A percentile compares a stretch with the other conserved stretches of the same genome.
These are phyloP conservation scores for Drosophila barbarae DNA, from an alignment of 2,888 invertebrate species.

Conservation along the genomic window DNA sequence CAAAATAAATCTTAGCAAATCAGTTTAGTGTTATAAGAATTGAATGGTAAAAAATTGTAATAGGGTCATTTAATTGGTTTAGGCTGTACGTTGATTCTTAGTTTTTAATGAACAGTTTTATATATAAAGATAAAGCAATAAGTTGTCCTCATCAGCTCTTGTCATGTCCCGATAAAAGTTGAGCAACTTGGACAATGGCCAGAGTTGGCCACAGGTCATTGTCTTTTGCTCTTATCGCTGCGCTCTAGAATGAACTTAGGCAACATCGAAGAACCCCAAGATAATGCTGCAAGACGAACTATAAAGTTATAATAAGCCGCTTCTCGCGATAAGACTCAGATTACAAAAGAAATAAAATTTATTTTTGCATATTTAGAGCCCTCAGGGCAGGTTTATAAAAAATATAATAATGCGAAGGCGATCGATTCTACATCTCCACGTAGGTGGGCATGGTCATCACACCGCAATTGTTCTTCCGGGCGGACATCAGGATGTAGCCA, in stretches of 20 bases:
- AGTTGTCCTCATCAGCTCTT: neutral
- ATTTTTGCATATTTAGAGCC: conserved; percentile 39
- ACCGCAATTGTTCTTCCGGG: conserved; percentile 95
- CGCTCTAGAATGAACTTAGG: neutral
- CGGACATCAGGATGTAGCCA: conserved; percentile 95
- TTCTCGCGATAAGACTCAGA: conserved; percentile 10
- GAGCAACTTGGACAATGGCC: conserved; percentile 11
- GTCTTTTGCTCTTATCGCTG: conserved; percentile 53
- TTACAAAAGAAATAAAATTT: conserved; percentile 29
- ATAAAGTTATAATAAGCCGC: conserved; percentile 1
- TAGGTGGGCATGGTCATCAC: conserved; percentile 93
- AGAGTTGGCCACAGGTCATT: conserved; percentile 33
- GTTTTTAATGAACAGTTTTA: too few species aligned
- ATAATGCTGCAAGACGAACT: conserved; percentile 5
- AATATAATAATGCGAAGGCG: conserved; percentile 10
- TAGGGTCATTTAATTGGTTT: too few species aligned
- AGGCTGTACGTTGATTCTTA: too few species aligned
- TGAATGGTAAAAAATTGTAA: too few species aligned
- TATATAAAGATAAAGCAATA: neutral
- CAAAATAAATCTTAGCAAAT: too few species aligned
- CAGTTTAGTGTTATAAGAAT: too few species aligned
- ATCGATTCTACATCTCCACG: conserved; percentile 82
- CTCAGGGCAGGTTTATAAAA: conserved; percentile 40
- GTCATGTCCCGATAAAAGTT: neutral
- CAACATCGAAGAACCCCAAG: conserved; percentile 2